Evolutionary conservation across 2,113 vertebrate genomes (phyloP), one percentile per base, ranked within the genome.

Genomic region (Hippocampus barbouri): DNA sequence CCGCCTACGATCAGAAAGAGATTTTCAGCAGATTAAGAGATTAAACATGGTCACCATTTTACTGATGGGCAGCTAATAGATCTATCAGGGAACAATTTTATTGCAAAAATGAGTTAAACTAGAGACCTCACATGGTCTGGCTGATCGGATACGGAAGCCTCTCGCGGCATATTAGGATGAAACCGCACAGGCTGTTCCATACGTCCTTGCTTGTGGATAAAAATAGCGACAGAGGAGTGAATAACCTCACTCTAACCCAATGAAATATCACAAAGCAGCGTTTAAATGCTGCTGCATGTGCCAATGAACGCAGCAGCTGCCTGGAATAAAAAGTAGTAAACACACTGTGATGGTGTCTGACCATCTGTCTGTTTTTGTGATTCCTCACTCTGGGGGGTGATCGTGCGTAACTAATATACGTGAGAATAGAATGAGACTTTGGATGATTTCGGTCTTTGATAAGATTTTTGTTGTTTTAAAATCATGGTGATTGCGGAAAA

Each of bases 191-290:
- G 74, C 79, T 78, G 45, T 43, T 70, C 79, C 41, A 43, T 70
- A 60, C 57, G 57, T 40, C 72, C 51, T 30, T 59, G 47, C 53
- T 73, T 25, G 2, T 38, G 71, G 25, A 49, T 34, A 88, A 85
- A 89, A 88, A 90, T 88, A 89, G 78, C 79, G 54, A 8, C 70
- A 72, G 64, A 67, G 66, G 71, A 78, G 83, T 77, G 68, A 85
- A 80, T 43, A 65, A 71, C 75, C 71, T 53, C 2, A 4, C 40
- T 45, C 57, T 77, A 71, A 79, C 79, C 69, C 53, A 18, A n/a
- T 40, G 6, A 68, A 74, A 66, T 76, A 73, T 79, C 79, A 75
- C 43, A 66, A 73, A 83, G 75, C 80, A 75, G 70, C 70, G 60
- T 83, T 80, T 72, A 78, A 80, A 72, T 77, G 76, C 51, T 73